A percentile compares a stretch with the other conserved stretches of the same genome.
phyloP scores from a whole-genome alignment of 2,888 invertebrate genomes.

The Syrista parreyssii region DNA sequence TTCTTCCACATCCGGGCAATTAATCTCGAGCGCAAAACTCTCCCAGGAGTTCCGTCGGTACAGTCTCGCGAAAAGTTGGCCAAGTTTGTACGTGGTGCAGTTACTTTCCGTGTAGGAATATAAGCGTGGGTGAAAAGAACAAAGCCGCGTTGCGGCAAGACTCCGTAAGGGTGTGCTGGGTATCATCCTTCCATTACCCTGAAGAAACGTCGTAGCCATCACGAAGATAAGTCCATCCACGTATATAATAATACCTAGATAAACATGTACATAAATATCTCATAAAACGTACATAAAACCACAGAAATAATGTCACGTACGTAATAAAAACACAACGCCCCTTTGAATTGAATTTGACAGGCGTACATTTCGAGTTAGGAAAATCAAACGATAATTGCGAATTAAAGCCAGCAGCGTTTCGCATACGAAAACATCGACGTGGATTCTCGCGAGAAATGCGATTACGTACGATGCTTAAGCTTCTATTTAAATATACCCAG shows the following conservation, averaged over 20 bases:
- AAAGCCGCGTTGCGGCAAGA: neutral
- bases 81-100: neutral
- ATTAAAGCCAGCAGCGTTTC: neutral
- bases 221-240: neutral
- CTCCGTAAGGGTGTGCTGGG: neutral
- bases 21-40: neutral
- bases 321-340: neutral
- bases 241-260: neutral
- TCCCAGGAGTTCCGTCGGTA: neutral
- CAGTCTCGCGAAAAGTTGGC: neutral
- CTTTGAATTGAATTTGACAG: neutral
- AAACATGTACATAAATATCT: neutral
- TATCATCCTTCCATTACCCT: neutral
- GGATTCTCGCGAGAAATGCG: neutral
- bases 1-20: neutral
- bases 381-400: neutral
- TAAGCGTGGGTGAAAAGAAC: neutral
- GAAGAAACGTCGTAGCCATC: neutral
- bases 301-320: neutral
- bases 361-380: neutral
- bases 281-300: neutral
- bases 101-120: neutral
- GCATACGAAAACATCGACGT: neutral
- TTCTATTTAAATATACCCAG: neutral
- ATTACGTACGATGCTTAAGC: neutral